Base-by-base conservation (phyloP, 2,888 invertebrate genomes). In the Drosophila melanosoma region DNA sequence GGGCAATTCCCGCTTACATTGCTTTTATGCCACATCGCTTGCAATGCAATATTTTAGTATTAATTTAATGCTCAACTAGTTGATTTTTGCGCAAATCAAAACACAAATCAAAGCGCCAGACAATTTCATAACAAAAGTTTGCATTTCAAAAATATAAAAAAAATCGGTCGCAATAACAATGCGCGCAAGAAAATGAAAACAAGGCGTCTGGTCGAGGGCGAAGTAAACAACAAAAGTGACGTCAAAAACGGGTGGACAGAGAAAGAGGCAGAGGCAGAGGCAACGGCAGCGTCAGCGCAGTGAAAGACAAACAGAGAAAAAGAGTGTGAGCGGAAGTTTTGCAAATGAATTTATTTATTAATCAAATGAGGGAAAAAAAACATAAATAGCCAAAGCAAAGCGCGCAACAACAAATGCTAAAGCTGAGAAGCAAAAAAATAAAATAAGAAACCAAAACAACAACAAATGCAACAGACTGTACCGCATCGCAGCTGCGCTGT, bases 181-280 rank as follows among this genome's bases (percentile, higher is more conserved):
- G 58, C 57, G 81, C 63, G 67, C 66, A 70, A 69, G 83, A 77
- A 89, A 83, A 81, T 72, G 76, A 89, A 82, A 89, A 87, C 85
- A 89, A 74, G 74, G 75, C 63, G 64, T 65, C 59, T 61, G 52
- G 45, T 53, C 64, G 45, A 45, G 8, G 15, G 45, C 60, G 80
- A 90, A 87, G 90, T 90, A 90, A 87, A 87, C 87, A 85, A 89
- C 85, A 90, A 90, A 90, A 87, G 80, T 90, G 90, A 87, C 90
- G 87, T 90, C 90, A 86, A 86, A 83, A 89, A 74, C 68, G 56
- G 29, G 68, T 65, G 72, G 69, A 33, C 52, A 51, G 51, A 29
- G 29, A n/a, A 1, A 32, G 23, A 20, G 10, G 63, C 54, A 71
- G 62, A 38, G 32, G 48, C 35, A 32, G 35, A 12, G 45, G 45